Conservation (phyloP, 2,888 invertebrate genomes). For the Hermodice carunculata region DNA sequence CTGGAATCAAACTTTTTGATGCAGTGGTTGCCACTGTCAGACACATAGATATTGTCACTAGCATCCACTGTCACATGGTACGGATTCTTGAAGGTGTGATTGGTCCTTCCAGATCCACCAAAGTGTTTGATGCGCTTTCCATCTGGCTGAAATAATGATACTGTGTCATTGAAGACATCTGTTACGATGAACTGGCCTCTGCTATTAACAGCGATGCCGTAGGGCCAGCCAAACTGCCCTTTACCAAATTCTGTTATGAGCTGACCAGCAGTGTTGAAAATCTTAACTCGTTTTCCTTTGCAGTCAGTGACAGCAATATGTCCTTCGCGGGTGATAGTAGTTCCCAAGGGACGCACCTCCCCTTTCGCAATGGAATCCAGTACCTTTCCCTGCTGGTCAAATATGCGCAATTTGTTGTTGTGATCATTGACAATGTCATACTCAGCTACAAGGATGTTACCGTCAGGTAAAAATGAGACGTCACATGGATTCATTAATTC, state of each 20-base stretch:
- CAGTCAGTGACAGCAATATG: slow-evolving; percentile 40
- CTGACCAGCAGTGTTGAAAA: slow-evolving; percentile 30
- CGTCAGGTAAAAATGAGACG: slow-evolving; percentile 27
- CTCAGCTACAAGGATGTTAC: slow-evolving; percentile 36
- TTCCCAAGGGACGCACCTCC: slow-evolving; percentile 37
- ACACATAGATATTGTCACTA: slow-evolving; percentile 92
- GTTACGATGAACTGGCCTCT: slow-evolving; percentile 97
- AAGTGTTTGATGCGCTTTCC: slow-evolving; percentile 93
- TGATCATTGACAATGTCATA: slow-evolving; percentile 38
- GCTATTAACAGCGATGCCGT: slow-evolving; percentile 79
- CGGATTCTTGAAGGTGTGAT: slow-evolving; percentile 97
- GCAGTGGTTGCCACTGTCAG: slow-evolving; percentile 97
- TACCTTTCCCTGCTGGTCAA: slow-evolving; percentile 19
- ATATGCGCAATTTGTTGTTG: slow-evolving; percentile 37
- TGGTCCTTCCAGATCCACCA: slow-evolving; percentile 89
- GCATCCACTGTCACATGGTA: slow-evolving; percentile 98
- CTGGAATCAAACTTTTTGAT: slow-evolving; percentile 77
- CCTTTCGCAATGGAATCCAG: slow-evolving; percentile 22
- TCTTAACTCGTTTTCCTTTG: slow-evolving; percentile 37
- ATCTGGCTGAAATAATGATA: slow-evolving; percentile 90
- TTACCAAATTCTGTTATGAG: slow-evolving; percentile 38
- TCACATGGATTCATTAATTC: slow-evolving; percentile 40
- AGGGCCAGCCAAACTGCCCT: slow-evolving; percentile 43
- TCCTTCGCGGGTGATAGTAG: slow-evolving; percentile 33
- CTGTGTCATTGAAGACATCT: slow-evolving; percentile 94